Conservation (phyloP, 2,797 vertebrate species). For the Catostomus latipinnis region DNA sequence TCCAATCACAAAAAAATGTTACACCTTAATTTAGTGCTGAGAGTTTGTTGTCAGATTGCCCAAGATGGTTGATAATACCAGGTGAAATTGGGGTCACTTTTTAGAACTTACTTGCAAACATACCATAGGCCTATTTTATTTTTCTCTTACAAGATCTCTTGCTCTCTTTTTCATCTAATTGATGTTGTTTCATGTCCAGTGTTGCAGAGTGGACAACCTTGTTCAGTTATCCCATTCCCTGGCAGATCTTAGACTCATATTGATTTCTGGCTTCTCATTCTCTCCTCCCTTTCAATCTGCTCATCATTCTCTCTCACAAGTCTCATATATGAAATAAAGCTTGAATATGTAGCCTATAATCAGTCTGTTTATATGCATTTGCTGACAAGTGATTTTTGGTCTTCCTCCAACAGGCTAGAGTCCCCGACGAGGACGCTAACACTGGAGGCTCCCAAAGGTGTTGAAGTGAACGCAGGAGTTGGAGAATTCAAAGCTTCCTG, state of each 20-base stretch:
- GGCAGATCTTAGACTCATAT: conserved; percentile 25
- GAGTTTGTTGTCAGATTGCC: no score
- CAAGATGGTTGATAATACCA: no score
- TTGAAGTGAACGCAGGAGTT: conserved; percentile 91
- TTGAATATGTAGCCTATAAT: conserved; percentile 17
- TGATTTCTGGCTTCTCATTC: neutral
- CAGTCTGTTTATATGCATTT: neutral
- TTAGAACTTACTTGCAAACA: no score
- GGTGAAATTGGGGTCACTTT: no score
- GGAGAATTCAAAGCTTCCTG: conserved; percentile 94
- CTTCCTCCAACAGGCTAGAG: conserved; percentile 66
- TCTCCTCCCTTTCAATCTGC: neutral
- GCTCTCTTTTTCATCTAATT: neutral
- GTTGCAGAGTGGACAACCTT: conserved; percentile 2
- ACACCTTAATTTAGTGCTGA: no score
- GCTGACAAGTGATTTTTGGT: neutral
- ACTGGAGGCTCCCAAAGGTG: conserved; percentile 94
- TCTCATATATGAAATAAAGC: conserved; percentile 1
- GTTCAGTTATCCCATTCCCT: conserved; percentile 19
- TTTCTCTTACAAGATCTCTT: no score
- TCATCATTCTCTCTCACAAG: conserved; percentile 13
- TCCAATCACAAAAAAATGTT: no score
- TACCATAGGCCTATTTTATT: no score
- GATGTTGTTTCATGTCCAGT: neutral
- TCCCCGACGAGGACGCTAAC: conserved; percentile 91